Base-by-base conservation (phyloP, 1,140 invertebrate genomes). In the Drosophila auraria region DNA sequence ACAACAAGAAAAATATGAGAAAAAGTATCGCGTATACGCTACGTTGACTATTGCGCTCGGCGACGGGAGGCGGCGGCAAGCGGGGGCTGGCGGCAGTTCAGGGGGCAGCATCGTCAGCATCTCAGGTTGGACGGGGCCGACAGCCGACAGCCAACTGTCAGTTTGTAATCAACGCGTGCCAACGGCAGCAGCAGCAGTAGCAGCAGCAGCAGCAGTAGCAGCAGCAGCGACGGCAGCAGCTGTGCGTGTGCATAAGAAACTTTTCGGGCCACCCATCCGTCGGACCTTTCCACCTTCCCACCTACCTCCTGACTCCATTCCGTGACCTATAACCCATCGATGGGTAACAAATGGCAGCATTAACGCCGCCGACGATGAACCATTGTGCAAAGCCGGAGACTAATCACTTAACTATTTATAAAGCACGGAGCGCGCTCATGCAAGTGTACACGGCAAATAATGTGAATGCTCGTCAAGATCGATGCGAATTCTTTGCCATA, bases 21-120 rank as follows among this genome's bases (percentile, higher is more conserved):
- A 72, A 70, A 84, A 78, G 58, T 82, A 89, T 83, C 83, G 82
- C 82, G 75, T 57, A 89, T 89, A 89, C 81, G 81, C 68, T 45
- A 62, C 81, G 78, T 79, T 87, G 77, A 70, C 77, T 79, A 33
- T 51, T 73, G 30, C 45, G 70, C 36, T 58, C 20, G 33, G 53
- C 42, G 63, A 11, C 11, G 40, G 63, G 15, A 40, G 51, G 9
- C 12, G 30, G 3, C 40, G 15, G 36, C 42, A 50, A 38, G 36
- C 33, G 12, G 20, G 11, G 8, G 25, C 20, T 49, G 20, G 12
- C 9, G 38, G 11, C 53, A 38, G 53, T 56, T 56, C 33, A 56
- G 65, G 51, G 68, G 33, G 64, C 30, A 30, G 33, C 17, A 40
- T 38, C 51, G 42, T 47, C 53, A 54, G 45, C 77, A 72, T 51